Evolutionary conservation across 2,888 invertebrate species (phyloP).

Genomic region (Pantelozetes paolii): DNA sequence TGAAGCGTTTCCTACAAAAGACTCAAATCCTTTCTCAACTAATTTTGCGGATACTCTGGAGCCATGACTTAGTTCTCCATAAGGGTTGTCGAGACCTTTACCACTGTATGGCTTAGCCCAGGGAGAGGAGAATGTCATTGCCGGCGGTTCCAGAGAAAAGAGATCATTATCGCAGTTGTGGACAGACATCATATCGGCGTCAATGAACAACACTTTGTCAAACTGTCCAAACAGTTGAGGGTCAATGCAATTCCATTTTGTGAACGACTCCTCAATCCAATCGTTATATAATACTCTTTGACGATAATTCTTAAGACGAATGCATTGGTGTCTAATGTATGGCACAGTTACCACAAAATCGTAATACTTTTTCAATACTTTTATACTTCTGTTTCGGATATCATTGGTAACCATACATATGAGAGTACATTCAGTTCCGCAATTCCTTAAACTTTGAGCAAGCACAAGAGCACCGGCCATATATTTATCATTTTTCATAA

Average conservation of each 20-base stretch:
- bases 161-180: constrained; percentile 14
- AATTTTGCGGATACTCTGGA: not conserved
- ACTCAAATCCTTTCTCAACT: not conserved
- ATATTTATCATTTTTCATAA: constrained; percentile 22
- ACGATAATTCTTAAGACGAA: not conserved
- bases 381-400: not conserved
- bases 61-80: constrained; percentile 6
- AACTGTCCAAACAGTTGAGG: not conserved
- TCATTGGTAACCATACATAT: constrained; percentile 25
- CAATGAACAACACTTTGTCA: constrained; percentile 14
- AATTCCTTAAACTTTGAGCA: not conserved
- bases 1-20: constrained; percentile 5
- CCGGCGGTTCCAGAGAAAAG: constrained; percentile 12
- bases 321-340: constrained; percentile 1
- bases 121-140: constrained; percentile 16
- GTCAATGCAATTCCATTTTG: constrained; percentile 25
- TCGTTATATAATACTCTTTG: constrained; percentile 5
- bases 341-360: not conserved
- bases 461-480: constrained; percentile 24
- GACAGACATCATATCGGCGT: constrained; percentile 18
- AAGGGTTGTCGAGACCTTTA: constrained; percentile 4
- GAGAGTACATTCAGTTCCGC: not conserved
- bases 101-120: constrained; percentile 23
- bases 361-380: constrained; percentile 25
- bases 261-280: constrained; percentile 25